A percentile compares a stretch with the other conserved stretches of the same genome.
These are phyloP conservation scores for Stomatorhinus walkeri DNA, from an alignment of 2,797 vertebrate genomes.

Conservation along the genomic window DNA sequence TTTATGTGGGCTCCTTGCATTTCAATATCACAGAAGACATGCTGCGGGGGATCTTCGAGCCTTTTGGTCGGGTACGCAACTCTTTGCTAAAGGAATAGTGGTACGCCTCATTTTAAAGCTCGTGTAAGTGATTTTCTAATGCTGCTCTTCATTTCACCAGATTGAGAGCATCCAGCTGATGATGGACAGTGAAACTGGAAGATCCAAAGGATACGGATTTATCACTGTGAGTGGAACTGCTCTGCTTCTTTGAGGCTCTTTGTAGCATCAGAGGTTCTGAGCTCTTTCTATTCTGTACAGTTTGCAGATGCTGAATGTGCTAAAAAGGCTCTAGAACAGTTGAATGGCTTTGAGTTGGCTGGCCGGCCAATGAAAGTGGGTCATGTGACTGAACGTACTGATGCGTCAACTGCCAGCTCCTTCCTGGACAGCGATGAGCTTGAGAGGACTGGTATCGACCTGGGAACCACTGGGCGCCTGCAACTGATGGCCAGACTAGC, in stretches of 20 bases:
- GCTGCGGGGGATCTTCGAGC: slow-evolving; percentile 93
- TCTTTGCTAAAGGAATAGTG: neutral
- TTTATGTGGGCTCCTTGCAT: slow-evolving; percentile 89
- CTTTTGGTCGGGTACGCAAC: slow-evolving; percentile 78
- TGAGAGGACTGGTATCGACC: slow-evolving; percentile 84
- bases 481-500: slow-evolving; percentile 92
- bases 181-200: slow-evolving; percentile 93
- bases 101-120: neutral
- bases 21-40: slow-evolving; percentile 98
- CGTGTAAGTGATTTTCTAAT: neutral
- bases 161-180: slow-evolving; percentile 97
- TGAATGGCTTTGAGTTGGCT: slow-evolving; percentile 91
- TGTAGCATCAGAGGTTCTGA: neutral
- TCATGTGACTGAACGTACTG: slow-evolving; percentile 86
- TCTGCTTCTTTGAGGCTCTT: neutral
- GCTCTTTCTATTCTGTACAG: slow-evolving; percentile 43
- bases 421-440: slow-evolving; percentile 90
- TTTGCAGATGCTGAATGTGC: slow-evolving; percentile 92
- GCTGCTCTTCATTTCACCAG: slow-evolving; percentile 46
- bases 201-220: slow-evolving; percentile 94
- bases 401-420: slow-evolving; percentile 77
- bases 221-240: slow-evolving; percentile 76
- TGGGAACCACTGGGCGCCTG: slow-evolving; percentile 86
- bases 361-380: slow-evolving; percentile 96
- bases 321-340: slow-evolving; percentile 91